Base-by-base conservation (phyloP, 2,888 invertebrate genomes). In the Tenthredo scrophulariae region DNA sequence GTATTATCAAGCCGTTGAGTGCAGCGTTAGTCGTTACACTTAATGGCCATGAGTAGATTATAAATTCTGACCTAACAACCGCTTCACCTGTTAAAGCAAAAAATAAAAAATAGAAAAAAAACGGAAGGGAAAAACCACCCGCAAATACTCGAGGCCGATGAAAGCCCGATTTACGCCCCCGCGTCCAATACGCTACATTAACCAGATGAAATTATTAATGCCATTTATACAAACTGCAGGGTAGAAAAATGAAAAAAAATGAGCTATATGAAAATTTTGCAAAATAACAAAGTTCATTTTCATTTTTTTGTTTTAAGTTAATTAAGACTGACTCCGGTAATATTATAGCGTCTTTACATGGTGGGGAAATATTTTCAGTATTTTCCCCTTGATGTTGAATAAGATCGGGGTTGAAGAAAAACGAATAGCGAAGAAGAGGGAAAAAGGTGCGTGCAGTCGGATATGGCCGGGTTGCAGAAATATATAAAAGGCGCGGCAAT, bases 1-100 rank as follows among this genome's bases (percentile, higher is more conserved):
- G 10, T 62, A 62, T 62, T 62, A 26, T 26, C 62, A 67, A 67
- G 26, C 67, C 86, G 88, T 89, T 88, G 86, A 88, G 88, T 88
- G 88, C 88, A 88, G 87, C 86, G 86, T 87, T 85, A 87, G 86
- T 87, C 88, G 88, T 90, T 88, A 90, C 87, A 88, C 88, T 90
- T 89, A 90, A 90, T 62, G 62, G 40, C 62, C 40, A n/a, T 58
- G 29, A 62, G 37, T 80, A 46, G 37, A 80, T 62, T 80, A 80
- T 80, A 58, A 62, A 62, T 62, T 80, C 62, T 62, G 37, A 40
- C 58, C 80, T 58, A 80, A 80, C 80, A 62, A 37, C 58, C 80
- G 40, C 40, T 74, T 74, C 72, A 74, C 72, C 5, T n/a, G 43
- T 26, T 40, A 37, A 40, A n/a, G 37, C 40, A 2, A 15, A 67